Evolutionary conservation across 1,140 invertebrate genomes (phyloP).

Genomic region (Drosophila prosaltans): DNA sequence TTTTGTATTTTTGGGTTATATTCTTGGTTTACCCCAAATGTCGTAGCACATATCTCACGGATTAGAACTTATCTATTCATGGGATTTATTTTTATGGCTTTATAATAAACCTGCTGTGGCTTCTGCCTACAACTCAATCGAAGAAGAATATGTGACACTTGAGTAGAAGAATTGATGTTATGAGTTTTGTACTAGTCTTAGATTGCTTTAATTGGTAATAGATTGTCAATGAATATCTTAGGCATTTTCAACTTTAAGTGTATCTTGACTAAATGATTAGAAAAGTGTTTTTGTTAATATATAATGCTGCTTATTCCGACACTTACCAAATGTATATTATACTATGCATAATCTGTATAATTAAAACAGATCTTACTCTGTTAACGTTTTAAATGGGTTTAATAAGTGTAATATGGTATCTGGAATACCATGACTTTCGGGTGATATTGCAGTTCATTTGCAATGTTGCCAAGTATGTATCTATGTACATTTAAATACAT

Average conservation of each 20-base stretch:
- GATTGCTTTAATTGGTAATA: too few relatives aligned
- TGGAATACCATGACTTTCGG: not conserved
- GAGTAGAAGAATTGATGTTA: not conserved
- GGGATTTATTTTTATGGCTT: not conserved
- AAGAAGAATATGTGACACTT: not conserved
- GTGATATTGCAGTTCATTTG: not conserved
- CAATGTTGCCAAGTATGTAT: not conserved
- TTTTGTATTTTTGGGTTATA: not conserved
- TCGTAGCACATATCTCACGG: not conserved
- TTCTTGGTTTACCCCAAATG: not conserved
- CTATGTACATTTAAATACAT: not conserved
- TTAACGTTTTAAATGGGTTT: too few relatives aligned
- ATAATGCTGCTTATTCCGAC: too few relatives aligned
- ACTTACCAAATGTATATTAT: too few relatives aligned
- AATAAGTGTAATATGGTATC: not conserved
- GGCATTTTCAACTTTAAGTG: too few relatives aligned
- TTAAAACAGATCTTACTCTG: too few relatives aligned
- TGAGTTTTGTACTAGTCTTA: too few relatives aligned
- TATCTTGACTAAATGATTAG: too few relatives aligned
- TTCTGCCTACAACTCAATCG: not conserved
- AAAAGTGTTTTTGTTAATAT: too few relatives aligned
- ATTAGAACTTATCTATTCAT: conserved; percentile 3
- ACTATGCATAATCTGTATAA: too few relatives aligned
- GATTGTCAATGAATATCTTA: too few relatives aligned
- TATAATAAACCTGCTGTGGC: not conserved